phyloP scores from a whole-genome alignment of 1,140 invertebrate genomes.

The Nasonia giraulti region DNA sequence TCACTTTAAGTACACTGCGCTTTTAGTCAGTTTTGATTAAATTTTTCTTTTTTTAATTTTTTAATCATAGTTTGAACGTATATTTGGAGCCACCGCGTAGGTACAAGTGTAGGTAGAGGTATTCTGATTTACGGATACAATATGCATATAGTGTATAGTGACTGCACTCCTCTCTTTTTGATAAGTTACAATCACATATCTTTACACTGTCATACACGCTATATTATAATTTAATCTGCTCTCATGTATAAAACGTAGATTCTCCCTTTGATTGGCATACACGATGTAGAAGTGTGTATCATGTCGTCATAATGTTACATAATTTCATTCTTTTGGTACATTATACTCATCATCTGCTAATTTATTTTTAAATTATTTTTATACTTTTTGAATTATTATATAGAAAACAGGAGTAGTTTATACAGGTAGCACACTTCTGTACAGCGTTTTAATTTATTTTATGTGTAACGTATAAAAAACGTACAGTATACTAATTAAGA shows the following conservation, averaged over 20 bases:
- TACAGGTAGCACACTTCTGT: background rate
- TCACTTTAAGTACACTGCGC: no score
- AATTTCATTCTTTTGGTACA: slow-evolving; percentile 4
- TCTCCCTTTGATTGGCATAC: slow-evolving; percentile 55
- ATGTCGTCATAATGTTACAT: slow-evolving; percentile 15
- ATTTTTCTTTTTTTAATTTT: no score
- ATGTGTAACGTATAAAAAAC: background rate
- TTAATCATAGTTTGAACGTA: no score
- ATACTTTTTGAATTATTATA: background rate
- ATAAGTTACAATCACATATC: slow-evolving; percentile 19
- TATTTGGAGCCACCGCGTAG: background rate
- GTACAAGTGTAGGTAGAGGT: slow-evolving; percentile 6
- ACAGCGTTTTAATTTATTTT: background rate
- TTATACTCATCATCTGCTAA: background rate
- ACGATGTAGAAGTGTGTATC: slow-evolving; percentile 8
- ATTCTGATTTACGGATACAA: background rate
- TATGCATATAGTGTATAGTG: background rate
- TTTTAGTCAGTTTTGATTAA: no score
- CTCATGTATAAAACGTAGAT: slow-evolving; percentile 57
- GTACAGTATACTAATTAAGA: background rate
- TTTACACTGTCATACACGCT: background rate
- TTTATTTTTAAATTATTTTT: background rate
- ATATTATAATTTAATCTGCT: slow-evolving; percentile 21
- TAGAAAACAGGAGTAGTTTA: background rate
- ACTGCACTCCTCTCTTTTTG: background rate